phyloP scores from a whole-genome alignment of 2,113 vertebrate species.

The Tupaia tana region DNA sequence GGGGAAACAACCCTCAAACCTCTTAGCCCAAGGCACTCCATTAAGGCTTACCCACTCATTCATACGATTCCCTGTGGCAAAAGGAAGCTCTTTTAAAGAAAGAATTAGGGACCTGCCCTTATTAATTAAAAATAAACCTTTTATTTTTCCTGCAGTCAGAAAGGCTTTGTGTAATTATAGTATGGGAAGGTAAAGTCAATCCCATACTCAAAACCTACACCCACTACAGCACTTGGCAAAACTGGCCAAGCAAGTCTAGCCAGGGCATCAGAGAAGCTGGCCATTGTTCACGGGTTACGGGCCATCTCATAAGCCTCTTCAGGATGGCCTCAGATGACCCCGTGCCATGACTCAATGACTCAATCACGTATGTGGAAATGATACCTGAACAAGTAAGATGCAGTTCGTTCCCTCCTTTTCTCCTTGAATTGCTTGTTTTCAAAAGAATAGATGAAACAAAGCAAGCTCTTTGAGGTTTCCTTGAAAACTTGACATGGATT shows the following conservation, averaged over 20 bases:
- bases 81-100: background rate
- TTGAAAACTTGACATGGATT: background rate
- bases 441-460: conserved; percentile 57
- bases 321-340: conserved; percentile 34
- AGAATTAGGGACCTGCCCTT: conserved; percentile 19
- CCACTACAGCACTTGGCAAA: conserved; percentile 10
- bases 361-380: conserved; percentile 55
- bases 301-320: conserved; percentile 56
- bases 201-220: background rate
- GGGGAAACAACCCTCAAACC: background rate
- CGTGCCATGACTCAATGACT: conserved; percentile 70
- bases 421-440: conserved; percentile 49
- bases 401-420: conserved; percentile 8
- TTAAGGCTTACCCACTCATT: background rate
- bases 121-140: conserved; percentile 64
- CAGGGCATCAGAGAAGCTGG: conserved; percentile 60
- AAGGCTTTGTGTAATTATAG: conserved; percentile 67
- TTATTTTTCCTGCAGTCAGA: conserved; percentile 62
- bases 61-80: background rate
- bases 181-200: conserved; percentile 11
- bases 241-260: conserved; percentile 77
- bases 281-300: conserved; percentile 71
- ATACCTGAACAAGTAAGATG: background rate
- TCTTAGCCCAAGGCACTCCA: background rate
- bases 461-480: conserved; percentile 12